Conservation (phyloP, 2,888 invertebrate genomes). For the Xanthorhoe spadicearia region DNA sequence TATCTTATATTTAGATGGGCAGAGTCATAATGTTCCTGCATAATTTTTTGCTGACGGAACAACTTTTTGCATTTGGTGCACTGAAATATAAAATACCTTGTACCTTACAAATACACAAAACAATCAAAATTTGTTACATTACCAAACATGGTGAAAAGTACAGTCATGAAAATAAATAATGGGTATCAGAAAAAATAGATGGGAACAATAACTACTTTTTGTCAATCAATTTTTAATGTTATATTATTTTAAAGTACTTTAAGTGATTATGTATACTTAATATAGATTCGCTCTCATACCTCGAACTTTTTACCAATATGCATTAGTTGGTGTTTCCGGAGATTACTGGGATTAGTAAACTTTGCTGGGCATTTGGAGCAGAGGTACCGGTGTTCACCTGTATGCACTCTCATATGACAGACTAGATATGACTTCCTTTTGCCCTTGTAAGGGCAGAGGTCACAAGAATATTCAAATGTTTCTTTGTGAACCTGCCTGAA, state of each 20-base stretch:
- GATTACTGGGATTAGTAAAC: constrained; percentile 46
- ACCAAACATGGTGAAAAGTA: too few species aligned
- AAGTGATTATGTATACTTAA: too few species aligned
- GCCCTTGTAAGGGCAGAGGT: constrained; percentile 47
- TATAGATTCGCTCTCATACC: constrained; percentile 27
- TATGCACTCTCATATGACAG: constrained; percentile 47
- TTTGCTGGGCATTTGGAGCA: constrained; percentile 48
- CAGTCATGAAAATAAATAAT: too few species aligned
- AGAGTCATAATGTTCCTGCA: constrained; percentile 48
- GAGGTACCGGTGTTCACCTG: constrained; percentile 47
- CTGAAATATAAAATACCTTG: constrained; percentile 29
- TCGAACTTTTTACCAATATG: constrained; percentile 47
- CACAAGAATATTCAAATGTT: constrained; percentile 43
- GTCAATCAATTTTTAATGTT: too few species aligned
- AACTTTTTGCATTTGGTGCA: constrained; percentile 47
- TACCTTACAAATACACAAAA: neutral
- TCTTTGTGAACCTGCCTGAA: constrained; percentile 46
- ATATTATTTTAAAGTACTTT: too few species aligned
- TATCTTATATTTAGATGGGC: constrained; percentile 49
- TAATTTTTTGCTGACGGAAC: constrained; percentile 42
- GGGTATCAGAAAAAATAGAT: neutral
- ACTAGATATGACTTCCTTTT: constrained; percentile 47
- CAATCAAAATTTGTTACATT: too few species aligned
- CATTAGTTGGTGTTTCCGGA: constrained; percentile 46
- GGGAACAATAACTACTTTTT: too few species aligned